A percentile compares a stretch with the other conserved stretches of the same genome.
phyloP scores from a whole-genome alignment of 2,797 vertebrate species.

The Clarias fuscus region DNA sequence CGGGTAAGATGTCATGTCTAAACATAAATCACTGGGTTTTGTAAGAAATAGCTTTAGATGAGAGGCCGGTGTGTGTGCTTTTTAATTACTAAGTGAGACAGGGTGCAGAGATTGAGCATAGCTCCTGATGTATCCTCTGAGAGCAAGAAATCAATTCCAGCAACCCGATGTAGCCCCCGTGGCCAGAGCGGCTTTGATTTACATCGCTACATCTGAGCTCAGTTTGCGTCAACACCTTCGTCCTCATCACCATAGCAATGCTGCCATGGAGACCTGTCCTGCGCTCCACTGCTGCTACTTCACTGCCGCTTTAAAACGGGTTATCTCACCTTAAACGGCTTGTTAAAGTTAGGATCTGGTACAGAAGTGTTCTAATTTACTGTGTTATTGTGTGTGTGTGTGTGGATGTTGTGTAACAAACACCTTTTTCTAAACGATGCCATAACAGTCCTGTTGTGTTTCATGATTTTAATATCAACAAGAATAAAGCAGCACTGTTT shows the following conservation, averaged over 20 bases:
- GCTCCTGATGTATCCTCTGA: not conserved
- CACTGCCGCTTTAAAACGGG: slow-evolving; percentile 20
- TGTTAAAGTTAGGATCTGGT: not conserved
- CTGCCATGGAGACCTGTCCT: slow-evolving; percentile 49
- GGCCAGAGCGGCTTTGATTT: slow-evolving; percentile 42
- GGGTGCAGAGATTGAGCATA: not conserved
- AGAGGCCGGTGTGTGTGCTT: not conserved
- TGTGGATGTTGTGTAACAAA: not conserved
- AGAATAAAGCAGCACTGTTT: slow-evolving; percentile 16
- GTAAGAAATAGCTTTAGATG: not conserved
- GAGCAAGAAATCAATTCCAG: slow-evolving; percentile 31
- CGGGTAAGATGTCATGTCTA: slow-evolving; percentile 76
- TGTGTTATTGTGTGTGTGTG: not conserved
- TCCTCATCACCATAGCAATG: slow-evolving; percentile 45
- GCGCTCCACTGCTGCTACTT: not conserved
- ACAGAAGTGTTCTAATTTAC: not conserved
- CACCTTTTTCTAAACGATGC: not conserved
- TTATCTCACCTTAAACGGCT: not conserved
- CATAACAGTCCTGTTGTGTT: not conserved
- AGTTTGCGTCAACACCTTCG: slow-evolving; percentile 36
- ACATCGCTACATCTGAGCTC: slow-evolving; percentile 34
- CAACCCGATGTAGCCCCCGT: slow-evolving; percentile 32
- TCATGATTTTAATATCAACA: not conserved
- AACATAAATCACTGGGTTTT: not conserved
- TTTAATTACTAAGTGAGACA: not conserved